Evolutionary conservation across 2,888 invertebrate species (phyloP), one percentile per base, ranked within the genome.

Genomic region (Drosophila mayaguana): DNA sequence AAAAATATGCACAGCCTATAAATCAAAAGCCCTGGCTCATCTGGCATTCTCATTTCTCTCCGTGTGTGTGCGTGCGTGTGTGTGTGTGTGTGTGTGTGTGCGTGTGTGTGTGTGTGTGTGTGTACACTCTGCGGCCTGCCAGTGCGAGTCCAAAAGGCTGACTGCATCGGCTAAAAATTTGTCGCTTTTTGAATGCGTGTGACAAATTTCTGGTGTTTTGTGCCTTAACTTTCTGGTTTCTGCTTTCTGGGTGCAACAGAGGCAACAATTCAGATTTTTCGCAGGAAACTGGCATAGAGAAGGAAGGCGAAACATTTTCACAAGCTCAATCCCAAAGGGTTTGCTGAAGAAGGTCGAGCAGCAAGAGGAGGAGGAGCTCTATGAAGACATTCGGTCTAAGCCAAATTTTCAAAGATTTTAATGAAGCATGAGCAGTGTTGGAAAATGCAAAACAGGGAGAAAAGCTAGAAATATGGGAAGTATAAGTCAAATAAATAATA

Each of bases 1-100:
- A 71, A 78, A 84, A 78, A 75, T 84, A 78, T 88, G 86, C 83
- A 75, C 56, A 61, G 63, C 64, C 72, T 59, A 83, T 83, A 83
- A 88, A 83, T 83, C 83, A 83, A 83, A 81, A 62, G 54, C 38
- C 54, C 57, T 59, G 83, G 42, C 80, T 75, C 70, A 77, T 80
- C 82, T 83, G 78, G 73, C 88, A 85, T 77, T 77, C 16, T 14
- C 75, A 64, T 75, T 62, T 67, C 53, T 63, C 40, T 16, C 1
- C 5, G 0, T 34, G 4, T 34, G 2, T 36, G 16, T 20, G 18
- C 9, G 18, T 32, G 20, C 61, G 55, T 48, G 34, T 48, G 14
- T 8, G 7, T 42, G 5, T 32, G 14, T 32, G 20, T 60, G 7
- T 45, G 43, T 28, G 28, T 28, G 3, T 4, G 22, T 4, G 0